Conservation (phyloP, 1,140 invertebrate species). For the Drosophila nigrodunni region DNA sequence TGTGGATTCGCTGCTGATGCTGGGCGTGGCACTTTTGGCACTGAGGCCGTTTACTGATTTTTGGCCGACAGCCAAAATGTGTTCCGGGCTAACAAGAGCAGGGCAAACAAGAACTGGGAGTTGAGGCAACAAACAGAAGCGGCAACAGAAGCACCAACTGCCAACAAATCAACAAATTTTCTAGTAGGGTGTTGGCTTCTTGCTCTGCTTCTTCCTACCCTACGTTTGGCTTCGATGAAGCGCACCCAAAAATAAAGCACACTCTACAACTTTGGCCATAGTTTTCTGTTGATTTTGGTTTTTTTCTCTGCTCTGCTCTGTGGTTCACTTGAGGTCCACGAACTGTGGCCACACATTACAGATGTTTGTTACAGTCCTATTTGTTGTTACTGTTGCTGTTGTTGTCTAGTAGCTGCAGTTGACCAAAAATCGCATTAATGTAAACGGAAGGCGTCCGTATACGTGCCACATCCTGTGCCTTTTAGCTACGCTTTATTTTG, state of each 20-base stretch:
- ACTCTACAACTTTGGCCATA: constrained; percentile 25
- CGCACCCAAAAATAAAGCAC: constrained; percentile 38
- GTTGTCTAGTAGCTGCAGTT: constrained; percentile 25
- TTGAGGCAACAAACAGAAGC: constrained; percentile 41
- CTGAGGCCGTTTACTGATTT: constrained; percentile 25
- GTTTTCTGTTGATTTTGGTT: constrained; percentile 6
- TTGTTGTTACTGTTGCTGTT: constrained; percentile 7
- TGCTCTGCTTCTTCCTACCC: not conserved
- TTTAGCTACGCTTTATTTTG: not conserved
- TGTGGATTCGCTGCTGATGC: not conserved
- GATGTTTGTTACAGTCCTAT: constrained; percentile 4
- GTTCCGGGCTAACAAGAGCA: constrained; percentile 44
- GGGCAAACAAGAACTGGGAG: constrained; percentile 25
- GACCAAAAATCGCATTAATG: constrained; percentile 51
- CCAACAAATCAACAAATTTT: constrained; percentile 47
- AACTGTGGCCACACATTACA: constrained; percentile 35
- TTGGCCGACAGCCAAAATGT: constrained; percentile 47
- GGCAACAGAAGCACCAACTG: constrained; percentile 16
- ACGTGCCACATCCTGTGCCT: constrained; percentile 29
- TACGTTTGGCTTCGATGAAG: constrained; percentile 28
- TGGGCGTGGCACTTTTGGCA: constrained; percentile 23
- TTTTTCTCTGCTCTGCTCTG: constrained; percentile 3
- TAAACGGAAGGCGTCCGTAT: constrained; percentile 12
- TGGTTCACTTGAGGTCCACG: constrained; percentile 47
- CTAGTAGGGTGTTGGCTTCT: constrained; percentile 7